Base-by-base conservation (phyloP, 2,113 vertebrate genomes). In the Psittacara wagleri region DNA sequence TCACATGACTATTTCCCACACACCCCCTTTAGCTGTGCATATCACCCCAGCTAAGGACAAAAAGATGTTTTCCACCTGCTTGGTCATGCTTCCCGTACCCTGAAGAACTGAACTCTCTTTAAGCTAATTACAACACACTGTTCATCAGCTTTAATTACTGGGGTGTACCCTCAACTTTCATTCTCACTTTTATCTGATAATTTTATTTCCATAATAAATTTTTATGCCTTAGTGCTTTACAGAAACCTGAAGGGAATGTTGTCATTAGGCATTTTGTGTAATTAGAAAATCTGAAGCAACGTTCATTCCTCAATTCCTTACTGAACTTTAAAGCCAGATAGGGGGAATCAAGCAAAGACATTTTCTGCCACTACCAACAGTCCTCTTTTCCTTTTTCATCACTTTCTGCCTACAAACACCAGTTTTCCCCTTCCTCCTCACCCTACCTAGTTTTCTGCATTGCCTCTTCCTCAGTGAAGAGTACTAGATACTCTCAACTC, bases 271-370 rank as follows among this genome's bases (percentile, higher is more conserved):
- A 55, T 28, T 43, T 63, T 7, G 10, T 33, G 8, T 29, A 22
- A 63, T 68, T 64, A 72, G 35, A 83, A 92, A 73, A 52, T 24
- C 49, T 7, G 5, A 83, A 49, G 46, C 9, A 81, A 43, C 6
- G 17, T 28, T 86, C 19, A 82, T 70, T 86, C 33, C 57, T 78
- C n/a, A 63, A 23, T 28, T 72, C 16, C 46, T 79, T 29, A 59
- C 15, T 63, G 28, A 92, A 72, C 15, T 63, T 86, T 49, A 75
- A 74, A 92, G 24, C 7, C 19, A n/a, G 10, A 66, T 7, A 22
- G 13, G 6, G 12, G 0, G 1, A 10, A 49, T n/a, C 35, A 27
- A 6, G 0, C 0, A 16, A 10, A 39, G 7, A 25, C 9, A 43
- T 35, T 61, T 6, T 74, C 29, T 72, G 16, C 22, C n/a, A 49